Percentiles rank a stretch among this genome's conserved stretches.
Evolutionary conservation across 2,113 vertebrate genomes (phyloP).

Genomic region (Colistium nudipinnis): DNA sequence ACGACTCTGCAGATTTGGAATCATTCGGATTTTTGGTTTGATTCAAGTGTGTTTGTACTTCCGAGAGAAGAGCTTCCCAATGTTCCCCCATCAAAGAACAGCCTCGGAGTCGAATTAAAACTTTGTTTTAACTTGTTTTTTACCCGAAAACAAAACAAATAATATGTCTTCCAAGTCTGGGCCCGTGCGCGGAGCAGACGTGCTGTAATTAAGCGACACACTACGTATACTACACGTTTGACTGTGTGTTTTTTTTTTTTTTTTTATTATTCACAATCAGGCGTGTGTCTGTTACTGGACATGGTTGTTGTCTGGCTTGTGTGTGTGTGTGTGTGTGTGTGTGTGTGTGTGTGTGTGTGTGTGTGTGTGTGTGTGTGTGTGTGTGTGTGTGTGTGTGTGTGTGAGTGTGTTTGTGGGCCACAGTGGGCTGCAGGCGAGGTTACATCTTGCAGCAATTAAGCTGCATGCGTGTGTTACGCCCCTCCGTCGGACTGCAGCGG

Average conservation of each 20-base stretch:
- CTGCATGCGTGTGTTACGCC: conserved; percentile 74
- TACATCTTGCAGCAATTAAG: conserved; percentile 83
- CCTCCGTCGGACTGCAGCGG: conserved; percentile 65
- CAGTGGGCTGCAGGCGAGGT: conserved; percentile 74
- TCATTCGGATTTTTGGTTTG: conserved; percentile 54
- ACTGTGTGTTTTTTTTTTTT: conserved; percentile 50
- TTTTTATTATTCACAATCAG: no score
- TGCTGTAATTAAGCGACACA: conserved; percentile 38
- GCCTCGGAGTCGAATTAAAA: conserved; percentile 40
- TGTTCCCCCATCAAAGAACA: conserved; percentile 43
- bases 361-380: conserved; percentile 53
- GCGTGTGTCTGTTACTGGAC: no score
- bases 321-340: conserved; percentile 51
- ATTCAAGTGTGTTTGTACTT: conserved; percentile 45
- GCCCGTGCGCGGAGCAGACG: background rate
- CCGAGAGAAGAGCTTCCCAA: conserved; percentile 22
- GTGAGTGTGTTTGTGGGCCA: conserved; percentile 65
- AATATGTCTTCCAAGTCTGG: conserved; percentile 33
- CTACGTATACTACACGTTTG: conserved; percentile 31
- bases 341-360: conserved; percentile 52
- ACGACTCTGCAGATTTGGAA: conserved; percentile 26
- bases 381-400: conserved; percentile 48
- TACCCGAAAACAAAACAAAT: conserved; percentile 46
- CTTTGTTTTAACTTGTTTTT: conserved; percentile 57
- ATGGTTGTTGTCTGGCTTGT: no score